These are phyloP conservation scores for Gymnodraco acuticeps DNA, from an alignment of 2,797 vertebrate genomes.

Conservation along the genomic window DNA sequence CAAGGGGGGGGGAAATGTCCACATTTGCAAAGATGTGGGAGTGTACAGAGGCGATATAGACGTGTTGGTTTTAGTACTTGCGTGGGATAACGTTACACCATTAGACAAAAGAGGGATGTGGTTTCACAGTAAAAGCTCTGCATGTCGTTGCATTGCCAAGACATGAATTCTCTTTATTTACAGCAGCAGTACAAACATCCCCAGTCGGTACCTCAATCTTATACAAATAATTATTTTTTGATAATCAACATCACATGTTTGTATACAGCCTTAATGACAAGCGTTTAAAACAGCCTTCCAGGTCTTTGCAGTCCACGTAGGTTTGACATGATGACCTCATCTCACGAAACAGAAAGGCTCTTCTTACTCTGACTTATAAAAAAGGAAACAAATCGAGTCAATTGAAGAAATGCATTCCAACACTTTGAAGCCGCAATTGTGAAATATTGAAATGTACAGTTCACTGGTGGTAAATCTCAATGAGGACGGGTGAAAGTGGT, in stretches of 20 bases:
- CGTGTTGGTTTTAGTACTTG: neutral
- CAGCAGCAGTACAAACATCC: constrained; percentile 33
- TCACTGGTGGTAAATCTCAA: too few relatives aligned
- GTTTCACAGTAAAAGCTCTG: neutral
- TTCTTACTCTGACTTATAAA: neutral
- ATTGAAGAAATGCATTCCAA: neutral
- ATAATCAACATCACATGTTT: constrained; percentile 12
- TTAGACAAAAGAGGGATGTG: constrained; percentile 5
- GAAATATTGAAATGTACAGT: neutral
- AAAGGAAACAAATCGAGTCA: neutral
- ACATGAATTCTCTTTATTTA: constrained; percentile 42
- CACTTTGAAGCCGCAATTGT: neutral
- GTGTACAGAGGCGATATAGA: neutral
- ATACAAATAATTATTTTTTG: constrained; percentile 9
- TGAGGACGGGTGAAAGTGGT: neutral
- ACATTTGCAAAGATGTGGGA: constrained; percentile 4
- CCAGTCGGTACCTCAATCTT: neutral
- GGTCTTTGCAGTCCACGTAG: neutral
- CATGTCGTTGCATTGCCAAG: neutral
- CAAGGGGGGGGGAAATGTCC: neutral
- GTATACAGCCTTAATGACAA: constrained; percentile 4
- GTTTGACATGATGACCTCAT: neutral
- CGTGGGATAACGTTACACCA: neutral
- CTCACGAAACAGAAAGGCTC: too few relatives aligned
- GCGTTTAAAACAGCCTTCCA: constrained; percentile 5